phyloP scores from a whole-genome alignment of 2,888 invertebrate species.

The Monochamus alternatus region DNA sequence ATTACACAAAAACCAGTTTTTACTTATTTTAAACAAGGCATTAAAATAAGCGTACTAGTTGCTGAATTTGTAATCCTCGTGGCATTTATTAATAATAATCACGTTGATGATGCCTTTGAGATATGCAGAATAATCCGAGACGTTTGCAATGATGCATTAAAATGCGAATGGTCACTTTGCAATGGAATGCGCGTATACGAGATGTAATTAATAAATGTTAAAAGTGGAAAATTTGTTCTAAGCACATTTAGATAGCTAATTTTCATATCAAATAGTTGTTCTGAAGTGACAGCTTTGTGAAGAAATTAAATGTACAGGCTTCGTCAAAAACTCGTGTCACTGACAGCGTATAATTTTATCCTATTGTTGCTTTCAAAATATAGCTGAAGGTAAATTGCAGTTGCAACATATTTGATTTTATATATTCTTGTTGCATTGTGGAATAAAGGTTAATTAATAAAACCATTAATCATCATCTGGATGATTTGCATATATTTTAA shows the following conservation, averaged over 20 bases:
- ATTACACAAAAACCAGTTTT: constrained; percentile 13
- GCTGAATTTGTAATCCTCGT: constrained; percentile 10
- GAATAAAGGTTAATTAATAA: too few species aligned
- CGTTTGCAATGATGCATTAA: constrained; percentile 13
- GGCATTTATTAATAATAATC: constrained; percentile 4
- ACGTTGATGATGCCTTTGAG: constrained; percentile 7
- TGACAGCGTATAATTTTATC: too few species aligned
- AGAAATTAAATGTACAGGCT: too few species aligned
- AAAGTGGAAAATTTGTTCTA: constrained; percentile 11
- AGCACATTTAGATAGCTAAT: neutral
- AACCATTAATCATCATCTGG: too few species aligned
- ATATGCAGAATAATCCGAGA: constrained; percentile 14
- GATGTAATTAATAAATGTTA: neutral
- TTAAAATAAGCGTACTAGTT: constrained; percentile 8
- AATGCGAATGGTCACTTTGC: constrained; percentile 15
- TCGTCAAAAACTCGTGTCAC: too few species aligned
- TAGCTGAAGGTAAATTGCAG: too few species aligned
- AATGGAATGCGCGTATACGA: constrained; percentile 2
- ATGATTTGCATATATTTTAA: too few species aligned
- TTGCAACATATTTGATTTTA: too few species aligned
- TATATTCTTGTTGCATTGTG: too few species aligned
- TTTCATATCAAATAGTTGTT: too few species aligned
- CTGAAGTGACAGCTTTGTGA: too few species aligned
- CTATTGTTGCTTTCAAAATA: too few species aligned
- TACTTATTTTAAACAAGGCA: constrained; percentile 1